Percentiles rank a stretch among this genome's conserved stretches.
phyloP scores from a whole-genome alignment of 2,113 vertebrate species.

The Scatophagus argus region DNA sequence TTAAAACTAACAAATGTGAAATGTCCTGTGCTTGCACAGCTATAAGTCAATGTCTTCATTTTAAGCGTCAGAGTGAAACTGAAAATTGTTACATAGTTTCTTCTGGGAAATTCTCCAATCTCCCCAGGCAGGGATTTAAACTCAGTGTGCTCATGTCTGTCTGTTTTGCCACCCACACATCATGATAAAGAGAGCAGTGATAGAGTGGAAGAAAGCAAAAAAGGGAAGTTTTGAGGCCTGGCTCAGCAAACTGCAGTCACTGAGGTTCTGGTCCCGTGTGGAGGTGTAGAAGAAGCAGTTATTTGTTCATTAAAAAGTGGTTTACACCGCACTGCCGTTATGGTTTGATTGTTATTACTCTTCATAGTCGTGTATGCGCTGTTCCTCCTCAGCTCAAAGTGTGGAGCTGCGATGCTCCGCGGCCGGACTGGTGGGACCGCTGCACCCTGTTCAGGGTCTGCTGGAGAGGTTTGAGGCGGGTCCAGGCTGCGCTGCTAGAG shows the following conservation, averaged over 20 bases:
- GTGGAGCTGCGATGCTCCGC: slow-evolving; percentile 59
- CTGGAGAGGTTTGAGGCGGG: slow-evolving; percentile 80
- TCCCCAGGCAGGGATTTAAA: background rate
- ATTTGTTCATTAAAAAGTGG: background rate
- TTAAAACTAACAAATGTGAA: background rate
- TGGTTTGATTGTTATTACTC: background rate
- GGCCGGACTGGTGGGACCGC: slow-evolving; percentile 51
- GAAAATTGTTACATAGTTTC: slow-evolving; percentile 1
- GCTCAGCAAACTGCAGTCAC: background rate
- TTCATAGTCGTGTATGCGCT: background rate
- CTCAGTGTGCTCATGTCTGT: background rate
- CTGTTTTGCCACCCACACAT: slow-evolving; percentile 1
- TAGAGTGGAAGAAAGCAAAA: background rate
- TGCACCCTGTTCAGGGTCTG: slow-evolving; percentile 80
- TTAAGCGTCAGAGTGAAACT: slow-evolving; percentile 31
- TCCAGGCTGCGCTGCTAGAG: slow-evolving; percentile 80
- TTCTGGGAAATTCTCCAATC: slow-evolving; percentile 1
- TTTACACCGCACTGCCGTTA: too few relatives aligned
- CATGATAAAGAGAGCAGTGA: background rate
- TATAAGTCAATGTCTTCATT: background rate
- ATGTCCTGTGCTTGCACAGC: background rate
- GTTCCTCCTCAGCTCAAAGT: slow-evolving; percentile 52
- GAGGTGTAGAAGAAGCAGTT: background rate
- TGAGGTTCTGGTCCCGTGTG: background rate
- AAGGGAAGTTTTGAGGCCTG: background rate